Percentiles rank a stretch among this genome's conserved stretches.
Evolutionary conservation across 2,113 vertebrate genomes (phyloP).

Genomic region (Cyphomyrus discorhynchus): DNA sequence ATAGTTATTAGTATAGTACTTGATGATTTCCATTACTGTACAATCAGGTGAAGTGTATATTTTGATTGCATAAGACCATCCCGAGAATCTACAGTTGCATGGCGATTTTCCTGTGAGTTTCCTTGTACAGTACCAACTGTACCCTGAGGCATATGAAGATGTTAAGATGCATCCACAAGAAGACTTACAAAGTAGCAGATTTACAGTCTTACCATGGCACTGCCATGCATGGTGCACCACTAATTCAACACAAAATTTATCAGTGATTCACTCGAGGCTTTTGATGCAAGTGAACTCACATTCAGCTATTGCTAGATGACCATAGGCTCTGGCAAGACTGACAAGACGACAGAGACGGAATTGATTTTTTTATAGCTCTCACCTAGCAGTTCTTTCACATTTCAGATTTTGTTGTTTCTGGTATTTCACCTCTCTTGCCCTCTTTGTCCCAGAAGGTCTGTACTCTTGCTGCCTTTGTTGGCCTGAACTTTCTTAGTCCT

Average conservation of each 20-base stretch:
- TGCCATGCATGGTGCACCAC: background rate
- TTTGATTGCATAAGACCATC: background rate
- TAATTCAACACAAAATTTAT: background rate
- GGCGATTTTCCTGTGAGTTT: background rate
- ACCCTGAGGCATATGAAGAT: background rate
- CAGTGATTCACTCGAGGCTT: background rate
- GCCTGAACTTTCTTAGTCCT: background rate
- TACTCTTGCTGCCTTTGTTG: background rate
- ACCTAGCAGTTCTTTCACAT: background rate
- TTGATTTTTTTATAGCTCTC: background rate
- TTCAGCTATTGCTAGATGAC: background rate
- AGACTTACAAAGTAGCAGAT: background rate
- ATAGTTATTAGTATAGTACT: background rate
- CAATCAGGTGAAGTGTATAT: background rate
- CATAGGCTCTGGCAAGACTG: background rate
- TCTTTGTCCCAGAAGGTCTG: background rate
- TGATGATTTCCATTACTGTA: background rate
- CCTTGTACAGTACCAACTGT: background rate
- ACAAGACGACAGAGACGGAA: background rate
- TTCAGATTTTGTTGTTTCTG: too few species aligned
- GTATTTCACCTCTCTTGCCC: background rate
- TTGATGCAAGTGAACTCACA: background rate
- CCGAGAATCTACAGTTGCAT: background rate
- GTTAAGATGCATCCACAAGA: background rate
- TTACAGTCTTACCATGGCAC: background rate